These are phyloP conservation scores for Acanthosoma haemorrhoidale DNA, from an alignment of 2,888 invertebrate genomes.

Conservation along the genomic window DNA sequence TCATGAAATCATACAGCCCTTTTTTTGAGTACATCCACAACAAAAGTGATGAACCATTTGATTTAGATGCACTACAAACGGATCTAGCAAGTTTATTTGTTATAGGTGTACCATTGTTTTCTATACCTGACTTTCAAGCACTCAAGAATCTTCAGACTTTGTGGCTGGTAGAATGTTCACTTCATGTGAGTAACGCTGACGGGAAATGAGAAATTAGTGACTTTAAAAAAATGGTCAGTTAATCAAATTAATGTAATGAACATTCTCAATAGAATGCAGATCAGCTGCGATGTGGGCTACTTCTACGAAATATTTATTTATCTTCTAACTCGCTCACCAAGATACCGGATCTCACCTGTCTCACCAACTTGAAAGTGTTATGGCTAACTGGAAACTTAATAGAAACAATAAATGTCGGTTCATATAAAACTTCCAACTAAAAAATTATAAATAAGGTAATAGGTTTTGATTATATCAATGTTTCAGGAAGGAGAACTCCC, in stretches of 20 bases:
- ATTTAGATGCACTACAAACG: background rate
- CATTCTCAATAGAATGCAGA: background rate
- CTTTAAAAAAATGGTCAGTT: too few species aligned
- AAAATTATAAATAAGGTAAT: background rate
- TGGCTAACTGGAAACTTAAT: conserved; percentile 23
- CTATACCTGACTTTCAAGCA: background rate
- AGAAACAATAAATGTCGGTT: conserved; percentile 17
- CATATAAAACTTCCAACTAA: background rate
- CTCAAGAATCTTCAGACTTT: background rate
- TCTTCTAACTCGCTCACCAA: conserved; percentile 4
- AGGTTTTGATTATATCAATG: background rate
- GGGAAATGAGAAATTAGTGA: too few species aligned
- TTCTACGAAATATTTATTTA: background rate
- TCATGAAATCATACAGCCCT: too few species aligned
- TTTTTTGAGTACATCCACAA: background rate
- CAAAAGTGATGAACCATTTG: conserved; percentile 6
- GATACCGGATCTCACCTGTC: background rate
- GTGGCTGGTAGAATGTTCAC: conserved; percentile 16
- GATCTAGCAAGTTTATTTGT: background rate
- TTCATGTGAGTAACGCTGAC: conserved; percentile 6
- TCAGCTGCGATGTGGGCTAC: background rate
- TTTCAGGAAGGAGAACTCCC: conserved; percentile 16
- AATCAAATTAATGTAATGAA: background rate
- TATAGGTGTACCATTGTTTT: conserved; percentile 12
- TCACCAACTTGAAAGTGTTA: conserved; percentile 3